Conservation (phyloP, 1,140 invertebrate species). For the Belonocnema kinseyi region DNA sequence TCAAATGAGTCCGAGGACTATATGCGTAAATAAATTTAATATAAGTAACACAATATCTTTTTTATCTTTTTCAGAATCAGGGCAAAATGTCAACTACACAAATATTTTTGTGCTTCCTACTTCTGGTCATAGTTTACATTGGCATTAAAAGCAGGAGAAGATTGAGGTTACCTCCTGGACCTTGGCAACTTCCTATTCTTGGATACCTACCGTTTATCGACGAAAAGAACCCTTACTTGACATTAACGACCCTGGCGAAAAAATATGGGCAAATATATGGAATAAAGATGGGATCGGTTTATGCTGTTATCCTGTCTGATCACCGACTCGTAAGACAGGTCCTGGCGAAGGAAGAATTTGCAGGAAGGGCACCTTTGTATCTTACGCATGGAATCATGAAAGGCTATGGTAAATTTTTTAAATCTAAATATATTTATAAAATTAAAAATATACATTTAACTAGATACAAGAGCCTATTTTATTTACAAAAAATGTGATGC, state of each 20-base stretch:
- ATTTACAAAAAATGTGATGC: no score
- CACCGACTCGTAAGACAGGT: conserved; percentile 81
- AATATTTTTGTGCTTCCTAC: conserved; percentile 24
- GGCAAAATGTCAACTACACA: not conserved
- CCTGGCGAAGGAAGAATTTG: conserved; percentile 82
- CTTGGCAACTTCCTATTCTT: conserved; percentile 84
- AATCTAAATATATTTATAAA: not conserved
- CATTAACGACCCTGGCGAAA: conserved; percentile 79
- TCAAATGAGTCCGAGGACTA: no score
- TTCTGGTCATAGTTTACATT: conserved; percentile 31
- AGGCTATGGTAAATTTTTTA: conserved; percentile 83
- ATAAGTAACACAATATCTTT: no score
- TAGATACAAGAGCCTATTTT: not conserved
- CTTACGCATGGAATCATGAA: conserved; percentile 91
- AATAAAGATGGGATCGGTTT: conserved; percentile 83
- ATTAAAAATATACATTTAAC: not conserved
- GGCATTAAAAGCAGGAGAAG: conserved; percentile 37
- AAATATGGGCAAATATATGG: conserved; percentile 85
- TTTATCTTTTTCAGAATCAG: not conserved
- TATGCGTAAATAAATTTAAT: no score
- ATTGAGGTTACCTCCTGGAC: conserved; percentile 81
- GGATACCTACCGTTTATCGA: conserved; percentile 87
- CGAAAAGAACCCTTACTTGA: conserved; percentile 80
- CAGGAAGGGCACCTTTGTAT: conserved; percentile 86
- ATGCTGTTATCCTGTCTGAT: conserved; percentile 85